A percentile compares a stretch with the other conserved stretches of the same genome.
phyloP scores from a whole-genome alignment of 1,140 invertebrate species.

The Frieseomelitta varia region DNA sequence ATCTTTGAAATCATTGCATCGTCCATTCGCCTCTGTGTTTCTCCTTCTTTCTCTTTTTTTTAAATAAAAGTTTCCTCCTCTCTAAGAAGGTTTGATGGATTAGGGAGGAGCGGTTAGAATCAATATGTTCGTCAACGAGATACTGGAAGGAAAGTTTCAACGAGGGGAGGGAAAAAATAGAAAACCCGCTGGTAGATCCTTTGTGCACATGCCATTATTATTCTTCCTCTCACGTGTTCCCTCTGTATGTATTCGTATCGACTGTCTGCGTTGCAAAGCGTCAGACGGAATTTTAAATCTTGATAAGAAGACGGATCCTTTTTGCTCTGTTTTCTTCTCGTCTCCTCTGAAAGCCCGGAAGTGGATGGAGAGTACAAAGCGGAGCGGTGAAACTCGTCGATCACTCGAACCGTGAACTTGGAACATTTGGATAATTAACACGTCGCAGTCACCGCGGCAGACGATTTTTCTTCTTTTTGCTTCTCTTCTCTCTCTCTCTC shows the following conservation, averaged over 20 bases:
- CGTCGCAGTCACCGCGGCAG: background rate
- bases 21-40: no score
- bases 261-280: background rate
- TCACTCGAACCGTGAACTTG: constrained; percentile 11
- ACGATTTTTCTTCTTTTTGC: background rate
- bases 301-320: background rate
- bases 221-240: background rate
- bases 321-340: background rate
- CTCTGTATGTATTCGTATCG: background rate
- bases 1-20: no score
- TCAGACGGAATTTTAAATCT: constrained; percentile 15
- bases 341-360: background rate
- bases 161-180: background rate
- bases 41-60: background rate
- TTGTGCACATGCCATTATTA: background rate
- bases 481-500: background rate
- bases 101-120: background rate
- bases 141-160: background rate
- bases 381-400: constrained; percentile 8
- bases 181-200: background rate
- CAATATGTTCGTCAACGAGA: background rate
- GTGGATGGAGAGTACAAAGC: background rate
- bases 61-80: background rate
- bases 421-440: constrained; percentile 12
- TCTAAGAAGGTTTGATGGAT: background rate